Base-by-base conservation (phyloP, 2,888 invertebrate species). In the Stenodema calcarata region DNA sequence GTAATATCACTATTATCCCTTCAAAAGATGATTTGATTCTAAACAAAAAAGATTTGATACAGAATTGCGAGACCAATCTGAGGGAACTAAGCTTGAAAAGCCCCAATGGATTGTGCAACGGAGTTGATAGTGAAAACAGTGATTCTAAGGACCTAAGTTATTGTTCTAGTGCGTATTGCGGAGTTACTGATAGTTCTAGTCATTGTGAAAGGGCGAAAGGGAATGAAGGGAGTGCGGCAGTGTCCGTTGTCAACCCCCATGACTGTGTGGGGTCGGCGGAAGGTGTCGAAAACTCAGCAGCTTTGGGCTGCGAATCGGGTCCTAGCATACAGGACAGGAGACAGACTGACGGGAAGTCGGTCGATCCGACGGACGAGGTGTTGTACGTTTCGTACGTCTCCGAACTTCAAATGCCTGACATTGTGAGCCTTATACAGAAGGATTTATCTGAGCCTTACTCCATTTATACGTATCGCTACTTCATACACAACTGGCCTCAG, bases 401-500 rank as follows among this genome's bases (percentile, higher is more conserved):
- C 90, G 99, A 99, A 93, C 92, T 96, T 89, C 99, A 99, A 93
- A 98, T 99, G 98, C 97, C 98, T 90, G 97, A 98, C 92, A 99
- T 99, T 90, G 99, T 99, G 98, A 95, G 96, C 93, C 95, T 99
- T 91, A 99, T 99, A 91, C 86, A 86, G 62, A 86, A 98, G 92
- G 99, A 99, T 93, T 94, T 99, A 90, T 99, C 99, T 88, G 99
- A 99, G 94, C 99, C 99, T 54, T 99, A 99, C 93, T 99, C 99
- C 89, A 99, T 99, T 93, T 99, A 99, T 92, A 99, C 99, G 42
- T 99, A 99, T 93, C 95, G 99, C 93, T 99, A 99, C 93, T 99
- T 99, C 93, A 99, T 99, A 91, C 98, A 99, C 92, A 99, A 99
- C 92, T 99, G 99, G 99, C 99, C 99, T 91, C 97, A 99, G 92